Base-by-base conservation (phyloP, 2,797 vertebrate genomes). In the Artibeus jamaicensis region DNA sequence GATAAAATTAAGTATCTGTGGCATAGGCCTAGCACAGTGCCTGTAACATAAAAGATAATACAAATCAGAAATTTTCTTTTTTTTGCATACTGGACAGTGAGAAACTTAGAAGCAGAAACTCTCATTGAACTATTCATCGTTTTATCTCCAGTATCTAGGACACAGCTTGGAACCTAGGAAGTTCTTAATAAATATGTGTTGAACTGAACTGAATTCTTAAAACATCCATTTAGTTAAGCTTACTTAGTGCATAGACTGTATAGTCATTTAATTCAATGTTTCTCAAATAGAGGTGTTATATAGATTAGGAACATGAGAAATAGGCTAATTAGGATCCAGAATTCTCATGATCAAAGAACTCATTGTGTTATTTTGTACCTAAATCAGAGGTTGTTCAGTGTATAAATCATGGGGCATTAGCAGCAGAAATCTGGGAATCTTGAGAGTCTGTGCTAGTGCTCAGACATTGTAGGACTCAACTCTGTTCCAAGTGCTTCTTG, bases 1-100 rank as follows among this genome's bases (percentile, higher is more conserved):
- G 44, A 83, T 86, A 78, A 91, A 97, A 71, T 92, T 68, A 79
- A 87, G 9, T 50, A 82, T 79, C 34, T 67, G 11, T 74, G 21
- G 24, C 15, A 48, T 29, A 92, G 22, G 18, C 21, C 79, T 39
- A 70, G 2, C 37, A 65, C 2, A 87, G 67, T 37, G 14, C n/a
- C 44, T 32, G 34, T 42, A 90, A 87, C n/a, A 48, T n/a, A 39
- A 92, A 88, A 79, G 32, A 68, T 65, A 91, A 68, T 24, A 53
- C 26, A 82, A 14, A 37, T 9, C 3, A 53, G 26, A 79, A 37
- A 68, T 73, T 44, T 83, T 46, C 19, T 93, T 78, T 78, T n/a
- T 42, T 14, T 86, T 19, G 11, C 32, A 18, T 62, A 50, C 22
- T 78, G 37, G 32, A 83, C 15, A 44, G 10, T 22, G 42, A 93